Conservation (phyloP, 2,113 vertebrate genomes). For the Mesocricetus auratus region DNA sequence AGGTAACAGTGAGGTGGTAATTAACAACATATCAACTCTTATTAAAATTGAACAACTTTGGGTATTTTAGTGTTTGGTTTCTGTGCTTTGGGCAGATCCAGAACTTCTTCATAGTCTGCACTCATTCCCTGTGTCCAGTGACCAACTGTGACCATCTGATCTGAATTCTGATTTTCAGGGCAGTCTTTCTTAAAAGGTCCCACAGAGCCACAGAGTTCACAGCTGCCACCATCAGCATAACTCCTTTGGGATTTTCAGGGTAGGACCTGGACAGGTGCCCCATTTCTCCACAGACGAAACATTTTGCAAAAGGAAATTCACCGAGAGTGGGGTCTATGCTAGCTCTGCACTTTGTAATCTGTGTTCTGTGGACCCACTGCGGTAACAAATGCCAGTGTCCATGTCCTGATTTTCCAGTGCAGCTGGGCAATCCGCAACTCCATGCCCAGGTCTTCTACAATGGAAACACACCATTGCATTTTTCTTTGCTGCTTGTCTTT, state of each 20-base stretch:
- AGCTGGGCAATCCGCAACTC: constrained; percentile 94
- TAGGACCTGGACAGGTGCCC: constrained; percentile 96
- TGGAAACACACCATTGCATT: constrained; percentile 97
- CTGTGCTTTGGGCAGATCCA: constrained; percentile 82
- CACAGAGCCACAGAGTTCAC: constrained; percentile 96
- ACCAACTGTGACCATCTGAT: constrained; percentile 89
- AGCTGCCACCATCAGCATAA: constrained; percentile 96
- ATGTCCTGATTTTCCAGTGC: constrained; percentile 92
- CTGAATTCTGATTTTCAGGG: constrained; percentile 91
- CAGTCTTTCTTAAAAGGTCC: constrained; percentile 97
- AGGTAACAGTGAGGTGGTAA: neutral
- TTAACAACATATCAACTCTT: neutral
- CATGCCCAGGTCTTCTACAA: constrained; percentile 96
- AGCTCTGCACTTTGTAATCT: constrained; percentile 92
- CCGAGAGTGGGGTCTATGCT: constrained; percentile 95
- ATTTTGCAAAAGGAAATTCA: constrained; percentile 95
- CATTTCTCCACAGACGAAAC: constrained; percentile 96
- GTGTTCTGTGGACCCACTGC: constrained; percentile 97
- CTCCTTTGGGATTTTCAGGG: constrained; percentile 96
- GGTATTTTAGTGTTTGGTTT: constrained; percentile 85
- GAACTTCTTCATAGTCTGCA: constrained; percentile 94
- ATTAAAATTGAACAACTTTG: constrained; percentile 94
- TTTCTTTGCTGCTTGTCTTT: constrained; percentile 91
- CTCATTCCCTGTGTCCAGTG: constrained; percentile 94
- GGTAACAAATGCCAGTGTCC: constrained; percentile 96